Percentiles rank a stretch among this genome's conserved stretches.
phyloP scores from a whole-genome alignment of 2,888 invertebrate genomes.

The Lasioglossum oenotherae region DNA sequence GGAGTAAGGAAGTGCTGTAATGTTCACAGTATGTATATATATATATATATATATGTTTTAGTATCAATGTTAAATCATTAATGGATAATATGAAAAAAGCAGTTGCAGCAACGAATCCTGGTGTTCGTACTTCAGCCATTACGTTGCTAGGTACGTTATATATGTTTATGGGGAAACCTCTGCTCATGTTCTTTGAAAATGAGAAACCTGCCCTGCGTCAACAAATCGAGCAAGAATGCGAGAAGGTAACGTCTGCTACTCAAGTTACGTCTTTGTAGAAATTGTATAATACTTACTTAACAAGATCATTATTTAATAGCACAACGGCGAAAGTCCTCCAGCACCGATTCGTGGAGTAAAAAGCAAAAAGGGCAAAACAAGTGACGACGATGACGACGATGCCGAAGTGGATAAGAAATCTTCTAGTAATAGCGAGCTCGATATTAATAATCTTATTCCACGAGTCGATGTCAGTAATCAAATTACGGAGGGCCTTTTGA shows the following conservation, averaged over 20 bases:
- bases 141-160: constrained; percentile 91
- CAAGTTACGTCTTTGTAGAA: neutral
- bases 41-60: constrained; percentile 62
- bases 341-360: constrained; percentile 75
- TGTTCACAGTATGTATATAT: constrained; percentile 34
- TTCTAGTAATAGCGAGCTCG: constrained; percentile 85
- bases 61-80: constrained; percentile 89
- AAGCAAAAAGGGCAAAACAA: constrained; percentile 65
- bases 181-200: constrained; percentile 92
- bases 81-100: constrained; percentile 93
- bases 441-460: constrained; percentile 88
- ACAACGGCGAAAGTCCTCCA: constrained; percentile 75
- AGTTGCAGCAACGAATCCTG: constrained; percentile 93
- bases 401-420: constrained; percentile 83
- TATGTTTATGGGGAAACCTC: constrained; percentile 91
- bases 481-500: constrained; percentile 92
- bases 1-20: constrained; percentile 4
- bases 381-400: constrained; percentile 83
- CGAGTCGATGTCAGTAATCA: constrained; percentile 92
- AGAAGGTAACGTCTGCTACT: constrained; percentile 86
- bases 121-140: constrained; percentile 92
- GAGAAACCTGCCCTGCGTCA: constrained; percentile 94
- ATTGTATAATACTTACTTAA: neutral
- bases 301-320: constrained; percentile 48
- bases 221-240: constrained; percentile 94